A percentile compares a stretch with the other conserved stretches of the same genome.
Evolutionary conservation across 2,797 vertebrate species (phyloP).

Genomic region (Microctenopoma lineatum): DNA sequence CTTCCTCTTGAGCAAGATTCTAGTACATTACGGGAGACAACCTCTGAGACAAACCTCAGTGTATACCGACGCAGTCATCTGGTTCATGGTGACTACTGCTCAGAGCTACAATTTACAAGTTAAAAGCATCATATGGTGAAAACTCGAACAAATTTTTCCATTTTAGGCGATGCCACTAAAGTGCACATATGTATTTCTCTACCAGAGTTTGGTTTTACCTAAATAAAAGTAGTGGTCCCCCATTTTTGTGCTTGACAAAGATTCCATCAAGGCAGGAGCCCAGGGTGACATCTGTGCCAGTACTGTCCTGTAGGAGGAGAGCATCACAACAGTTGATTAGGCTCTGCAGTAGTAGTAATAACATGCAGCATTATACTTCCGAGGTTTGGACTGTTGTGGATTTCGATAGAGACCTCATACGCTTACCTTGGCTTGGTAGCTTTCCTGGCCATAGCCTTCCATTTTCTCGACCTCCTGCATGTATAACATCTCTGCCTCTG

Average conservation of each 20-base stretch:
- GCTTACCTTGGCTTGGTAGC: conserved; percentile 93
- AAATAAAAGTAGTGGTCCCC: conserved; percentile 90
- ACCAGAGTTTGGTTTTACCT: conserved; percentile 79
- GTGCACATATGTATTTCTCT: not conserved
- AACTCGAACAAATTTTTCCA: conserved; percentile 4
- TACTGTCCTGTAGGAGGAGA: conserved; percentile 86
- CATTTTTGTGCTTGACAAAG: conserved; percentile 96
- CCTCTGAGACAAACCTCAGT: conserved; percentile 26
- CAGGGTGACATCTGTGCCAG: conserved; percentile 91
- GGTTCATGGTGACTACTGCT: conserved; percentile 26
- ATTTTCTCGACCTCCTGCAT: conserved; percentile 98
- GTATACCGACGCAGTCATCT: conserved; percentile 11
- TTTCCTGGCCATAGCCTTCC: conserved; percentile 97
- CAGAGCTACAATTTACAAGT: conserved; percentile 10
- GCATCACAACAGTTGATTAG: not conserved
- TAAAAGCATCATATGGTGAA: conserved; percentile 13
- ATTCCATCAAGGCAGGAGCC: conserved; percentile 97
- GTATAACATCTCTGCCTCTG: conserved; percentile 96
- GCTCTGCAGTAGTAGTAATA: not conserved
- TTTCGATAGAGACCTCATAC: not conserved
- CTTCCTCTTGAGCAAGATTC: conserved; percentile 36
- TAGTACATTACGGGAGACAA: conserved; percentile 19
- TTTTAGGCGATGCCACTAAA: not conserved
- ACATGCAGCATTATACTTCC: not conserved
- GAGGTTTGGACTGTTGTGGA: not conserved